Percentiles rank a stretch among this genome's conserved stretches.
These are phyloP conservation scores for Dione vanillae DNA, from an alignment of 2,888 invertebrate species.

Conservation along the genomic window DNA sequence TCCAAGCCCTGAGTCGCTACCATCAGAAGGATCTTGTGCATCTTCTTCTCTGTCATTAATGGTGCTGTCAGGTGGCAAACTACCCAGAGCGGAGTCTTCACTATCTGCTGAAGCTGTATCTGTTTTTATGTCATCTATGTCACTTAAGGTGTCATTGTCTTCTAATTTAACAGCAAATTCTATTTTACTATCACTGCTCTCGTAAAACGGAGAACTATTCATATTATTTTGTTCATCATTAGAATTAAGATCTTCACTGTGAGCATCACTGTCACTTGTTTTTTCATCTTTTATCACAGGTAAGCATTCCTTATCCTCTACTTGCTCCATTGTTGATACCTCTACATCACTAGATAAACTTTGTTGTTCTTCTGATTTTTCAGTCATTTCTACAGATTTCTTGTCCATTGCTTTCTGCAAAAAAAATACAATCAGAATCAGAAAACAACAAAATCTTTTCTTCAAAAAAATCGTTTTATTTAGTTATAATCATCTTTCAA, in stretches of 20 bases:
- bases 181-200: slow-evolving; percentile 80
- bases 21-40: slow-evolving; percentile 89
- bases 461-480: neutral
- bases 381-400: slow-evolving; percentile 36
- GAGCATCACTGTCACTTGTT: slow-evolving; percentile 71
- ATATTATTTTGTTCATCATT: slow-evolving; percentile 74
- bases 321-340: slow-evolving; percentile 50
- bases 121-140: slow-evolving; percentile 81
- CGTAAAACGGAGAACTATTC: slow-evolving; percentile 80
- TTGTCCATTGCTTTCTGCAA: slow-evolving; percentile 68
- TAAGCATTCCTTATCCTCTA: slow-evolving; percentile 55
- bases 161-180: slow-evolving; percentile 79
- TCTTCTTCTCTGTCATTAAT: slow-evolving; percentile 83
- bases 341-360: slow-evolving; percentile 49
- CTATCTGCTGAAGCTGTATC: slow-evolving; percentile 83
- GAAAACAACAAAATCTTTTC: neutral
- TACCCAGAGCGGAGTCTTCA: slow-evolving; percentile 86
- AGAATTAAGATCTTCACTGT: slow-evolving; percentile 73
- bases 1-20: slow-evolving; percentile 93
- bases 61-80: slow-evolving; percentile 79
- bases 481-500: neutral
- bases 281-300: slow-evolving; percentile 68
- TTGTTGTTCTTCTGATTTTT: slow-evolving; percentile 42
- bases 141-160: slow-evolving; percentile 81
- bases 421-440: slow-evolving; percentile 23